Percentiles rank a stretch among this genome's conserved stretches.
Conservation (phyloP, 2,888 invertebrate genomes). For the Hypselothyrea guttata region DNA sequence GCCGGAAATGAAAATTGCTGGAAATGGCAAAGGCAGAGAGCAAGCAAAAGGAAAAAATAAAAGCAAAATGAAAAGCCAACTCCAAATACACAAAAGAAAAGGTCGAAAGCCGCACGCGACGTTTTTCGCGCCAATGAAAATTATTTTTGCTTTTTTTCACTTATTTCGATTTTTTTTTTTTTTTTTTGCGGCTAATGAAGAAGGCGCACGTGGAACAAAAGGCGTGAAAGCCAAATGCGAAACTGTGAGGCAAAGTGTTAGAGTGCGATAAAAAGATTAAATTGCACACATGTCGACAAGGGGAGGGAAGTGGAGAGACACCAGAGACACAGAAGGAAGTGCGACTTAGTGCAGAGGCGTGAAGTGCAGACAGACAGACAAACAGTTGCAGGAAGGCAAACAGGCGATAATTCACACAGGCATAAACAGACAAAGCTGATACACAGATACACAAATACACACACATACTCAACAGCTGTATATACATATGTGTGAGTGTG, state of each 20-base stretch:
- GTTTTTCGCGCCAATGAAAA: conserved; percentile 50
- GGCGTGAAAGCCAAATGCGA: conserved; percentile 55
- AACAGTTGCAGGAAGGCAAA: conserved; percentile 10
- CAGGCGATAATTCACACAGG: conserved; percentile 35
- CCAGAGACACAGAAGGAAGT: conserved; percentile 3
- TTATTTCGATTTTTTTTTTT: conserved; percentile 2
- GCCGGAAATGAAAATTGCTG: conserved; percentile 42
- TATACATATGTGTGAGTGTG: conserved; percentile 12
- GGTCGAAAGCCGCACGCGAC: conserved; percentile 62
- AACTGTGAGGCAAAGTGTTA: conserved; percentile 64
- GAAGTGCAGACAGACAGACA: conserved; percentile 15
- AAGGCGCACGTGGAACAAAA: conserved; percentile 51
- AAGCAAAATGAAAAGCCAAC: conserved; percentile 18
- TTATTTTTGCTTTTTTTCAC: conserved; percentile 2
- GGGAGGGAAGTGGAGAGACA: background rate
- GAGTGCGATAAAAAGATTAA: conserved; percentile 76
- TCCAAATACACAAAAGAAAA: conserved; percentile 11
- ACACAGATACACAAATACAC: conserved; percentile 21
- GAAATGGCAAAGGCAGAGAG: conserved; percentile 29
- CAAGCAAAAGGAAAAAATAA: conserved; percentile 24
- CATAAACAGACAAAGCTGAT: conserved; percentile 11
- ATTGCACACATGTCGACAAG: conserved; percentile 50
- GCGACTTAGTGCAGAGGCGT: conserved; percentile 6
- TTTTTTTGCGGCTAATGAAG: conserved; percentile 49
- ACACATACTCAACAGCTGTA: conserved; percentile 16